Conservation (phyloP, 92 coral and sea anemone species). For the Zoanthus sociatus region DNA sequence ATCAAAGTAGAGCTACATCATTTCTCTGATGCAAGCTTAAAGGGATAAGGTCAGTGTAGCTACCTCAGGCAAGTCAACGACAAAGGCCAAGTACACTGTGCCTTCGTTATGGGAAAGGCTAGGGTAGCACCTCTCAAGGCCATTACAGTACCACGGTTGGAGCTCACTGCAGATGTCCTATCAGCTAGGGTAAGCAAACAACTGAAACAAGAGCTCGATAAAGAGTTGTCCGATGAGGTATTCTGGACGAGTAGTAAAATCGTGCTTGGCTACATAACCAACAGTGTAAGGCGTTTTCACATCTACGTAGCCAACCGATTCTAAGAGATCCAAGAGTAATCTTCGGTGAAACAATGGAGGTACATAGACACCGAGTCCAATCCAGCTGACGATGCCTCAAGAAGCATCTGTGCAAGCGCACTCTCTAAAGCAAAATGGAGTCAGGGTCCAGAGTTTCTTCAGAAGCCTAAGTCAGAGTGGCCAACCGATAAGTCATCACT, state of each 20-base stretch:
- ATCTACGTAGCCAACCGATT: slow-evolving; percentile 37
- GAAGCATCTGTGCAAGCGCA: slow-evolving; percentile 5
- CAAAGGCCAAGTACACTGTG: slow-evolving; percentile 23
- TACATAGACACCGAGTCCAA: slow-evolving; percentile 27
- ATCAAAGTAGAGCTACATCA: slow-evolving; percentile 3
- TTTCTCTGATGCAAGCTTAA: slow-evolving; percentile 11
- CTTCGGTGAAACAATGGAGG: slow-evolving; percentile 29
- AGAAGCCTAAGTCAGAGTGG: background rate
- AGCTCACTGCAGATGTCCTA: slow-evolving; percentile 31
- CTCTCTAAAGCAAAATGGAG: slow-evolving; percentile 15
- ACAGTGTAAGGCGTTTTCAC: slow-evolving; percentile 17
- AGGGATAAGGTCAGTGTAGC: slow-evolving; percentile 1
- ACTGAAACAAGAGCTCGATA: slow-evolving; percentile 6
- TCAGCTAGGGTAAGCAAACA: slow-evolving; percentile 11
- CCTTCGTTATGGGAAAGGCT: slow-evolving; percentile 40
- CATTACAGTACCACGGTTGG: slow-evolving; percentile 28
- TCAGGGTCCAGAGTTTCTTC: slow-evolving; percentile 32
- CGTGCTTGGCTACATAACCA: slow-evolving; percentile 38
- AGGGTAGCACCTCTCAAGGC: slow-evolving; percentile 38
- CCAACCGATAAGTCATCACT: background rate
- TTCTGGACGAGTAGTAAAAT: slow-evolving; percentile 41
- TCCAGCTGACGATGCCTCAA: background rate
- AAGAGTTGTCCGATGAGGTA: background rate
- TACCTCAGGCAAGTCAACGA: slow-evolving; percentile 17
- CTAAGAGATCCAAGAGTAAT: slow-evolving; percentile 4